phyloP scores from a whole-genome alignment of 1,140 invertebrate species.

The Hormaphis cornu region DNA sequence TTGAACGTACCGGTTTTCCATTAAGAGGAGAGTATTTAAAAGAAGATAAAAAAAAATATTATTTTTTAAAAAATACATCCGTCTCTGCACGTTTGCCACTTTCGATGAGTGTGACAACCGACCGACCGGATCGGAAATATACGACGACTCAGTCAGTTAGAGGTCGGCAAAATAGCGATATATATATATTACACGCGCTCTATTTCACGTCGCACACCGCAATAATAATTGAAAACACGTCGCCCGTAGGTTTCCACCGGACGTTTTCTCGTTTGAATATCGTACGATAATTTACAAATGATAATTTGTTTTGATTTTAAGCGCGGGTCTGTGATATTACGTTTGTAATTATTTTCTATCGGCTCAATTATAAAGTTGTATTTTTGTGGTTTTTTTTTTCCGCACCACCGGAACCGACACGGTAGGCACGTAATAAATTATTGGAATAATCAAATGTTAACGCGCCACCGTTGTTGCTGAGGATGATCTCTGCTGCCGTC shows the following conservation, averaged over 20 bases:
- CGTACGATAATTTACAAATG: too few relatives aligned
- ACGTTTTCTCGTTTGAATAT: slow-evolving; percentile 2
- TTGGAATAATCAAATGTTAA: too few relatives aligned
- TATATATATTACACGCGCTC: background rate
- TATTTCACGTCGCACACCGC: background rate
- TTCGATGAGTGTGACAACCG: slow-evolving; percentile 14
- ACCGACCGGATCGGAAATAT: background rate
- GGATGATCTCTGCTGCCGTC: too few relatives aligned
- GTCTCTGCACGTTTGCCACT: background rate
- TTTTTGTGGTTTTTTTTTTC: background rate
- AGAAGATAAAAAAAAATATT: background rate
- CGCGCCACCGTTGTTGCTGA: too few relatives aligned
- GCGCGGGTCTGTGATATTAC: background rate
- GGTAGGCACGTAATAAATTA: background rate
- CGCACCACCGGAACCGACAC: background rate
- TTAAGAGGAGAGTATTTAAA: background rate
- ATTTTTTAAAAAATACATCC: too few relatives aligned
- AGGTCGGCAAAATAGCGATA: slow-evolving; percentile 3
- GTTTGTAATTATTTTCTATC: slow-evolving; percentile 7
- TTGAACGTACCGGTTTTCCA: slow-evolving; percentile 21
- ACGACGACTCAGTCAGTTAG: slow-evolving; percentile 17
- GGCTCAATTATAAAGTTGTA: slow-evolving; percentile 3
- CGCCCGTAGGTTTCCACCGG: slow-evolving; percentile 1
- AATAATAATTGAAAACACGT: slow-evolving; percentile 22
- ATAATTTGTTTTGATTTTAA: background rate